phyloP scores from a whole-genome alignment of 92 coral and sea anemone species.

The Bergia puertoricense region DNA sequence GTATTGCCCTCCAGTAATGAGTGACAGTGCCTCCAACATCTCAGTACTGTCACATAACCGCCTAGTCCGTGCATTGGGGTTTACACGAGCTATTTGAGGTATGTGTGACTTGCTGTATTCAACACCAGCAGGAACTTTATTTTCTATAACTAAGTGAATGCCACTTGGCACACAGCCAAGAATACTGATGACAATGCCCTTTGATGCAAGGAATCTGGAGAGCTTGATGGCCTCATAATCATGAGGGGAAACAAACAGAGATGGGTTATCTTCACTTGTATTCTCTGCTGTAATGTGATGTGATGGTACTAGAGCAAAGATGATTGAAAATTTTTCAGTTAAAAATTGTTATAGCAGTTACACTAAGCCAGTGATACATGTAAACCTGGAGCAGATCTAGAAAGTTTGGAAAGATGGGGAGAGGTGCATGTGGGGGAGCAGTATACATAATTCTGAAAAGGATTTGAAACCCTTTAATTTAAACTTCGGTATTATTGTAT shows the following conservation, averaged over 20 bases:
- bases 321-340: not conserved
- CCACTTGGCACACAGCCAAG: constrained; percentile 13
- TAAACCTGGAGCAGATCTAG: no score
- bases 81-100: not conserved
- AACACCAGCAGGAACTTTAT: not conserved
- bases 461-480: no score
- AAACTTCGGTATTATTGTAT: no score
- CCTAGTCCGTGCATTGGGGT: not conserved
- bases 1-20: constrained; percentile 26
- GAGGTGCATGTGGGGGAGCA: no score
- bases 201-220: constrained; percentile 28
- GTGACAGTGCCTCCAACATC: constrained; percentile 12
- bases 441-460: no score
- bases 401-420: not conserved
- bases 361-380: no score
- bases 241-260: constrained; percentile 5
- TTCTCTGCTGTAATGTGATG: not conserved
- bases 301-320: not conserved
- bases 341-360: not conserved
- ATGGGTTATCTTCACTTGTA: not conserved
- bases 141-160: not conserved
- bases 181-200: constrained; percentile 3
- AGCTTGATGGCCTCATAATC: constrained; percentile 19
- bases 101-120: not conserved
- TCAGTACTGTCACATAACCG: not conserved